Evolutionary conservation across 2,113 vertebrate genomes (phyloP).

Genomic region (Pavo muticus): DNA sequence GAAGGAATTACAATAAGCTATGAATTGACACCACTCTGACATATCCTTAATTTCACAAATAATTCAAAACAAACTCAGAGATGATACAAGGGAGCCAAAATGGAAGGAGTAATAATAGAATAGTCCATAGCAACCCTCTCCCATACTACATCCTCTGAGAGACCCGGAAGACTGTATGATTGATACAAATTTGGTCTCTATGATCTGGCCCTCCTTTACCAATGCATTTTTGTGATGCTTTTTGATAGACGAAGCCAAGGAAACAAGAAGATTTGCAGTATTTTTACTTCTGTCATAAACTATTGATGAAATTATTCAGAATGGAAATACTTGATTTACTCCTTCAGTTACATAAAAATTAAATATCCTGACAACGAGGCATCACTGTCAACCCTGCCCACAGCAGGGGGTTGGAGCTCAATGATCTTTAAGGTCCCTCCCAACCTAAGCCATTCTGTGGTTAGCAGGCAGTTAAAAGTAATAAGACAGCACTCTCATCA

Average conservation of each 20-base stretch:
- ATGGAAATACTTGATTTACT: background rate
- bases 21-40: background rate
- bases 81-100: background rate
- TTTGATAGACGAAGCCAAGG: background rate
- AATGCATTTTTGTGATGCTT: background rate
- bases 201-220: background rate
- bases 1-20: background rate
- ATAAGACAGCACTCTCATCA: background rate
- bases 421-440: too few species aligned
- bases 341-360: background rate
- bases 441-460: too few species aligned
- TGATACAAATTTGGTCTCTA: background rate
- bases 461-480: background rate
- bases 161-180: background rate
- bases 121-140: rapidly evolving
- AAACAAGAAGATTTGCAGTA: background rate
- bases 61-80: background rate
- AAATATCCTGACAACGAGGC: background rate
- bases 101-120: background rate
- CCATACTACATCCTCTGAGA: rapidly evolving
- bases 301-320: background rate
- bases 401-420: too few species aligned
- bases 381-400: background rate
- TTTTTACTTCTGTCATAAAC: background rate
- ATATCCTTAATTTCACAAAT: background rate